Conservation (phyloP, 2,888 invertebrate genomes). For the Hydriomena furcata region DNA sequence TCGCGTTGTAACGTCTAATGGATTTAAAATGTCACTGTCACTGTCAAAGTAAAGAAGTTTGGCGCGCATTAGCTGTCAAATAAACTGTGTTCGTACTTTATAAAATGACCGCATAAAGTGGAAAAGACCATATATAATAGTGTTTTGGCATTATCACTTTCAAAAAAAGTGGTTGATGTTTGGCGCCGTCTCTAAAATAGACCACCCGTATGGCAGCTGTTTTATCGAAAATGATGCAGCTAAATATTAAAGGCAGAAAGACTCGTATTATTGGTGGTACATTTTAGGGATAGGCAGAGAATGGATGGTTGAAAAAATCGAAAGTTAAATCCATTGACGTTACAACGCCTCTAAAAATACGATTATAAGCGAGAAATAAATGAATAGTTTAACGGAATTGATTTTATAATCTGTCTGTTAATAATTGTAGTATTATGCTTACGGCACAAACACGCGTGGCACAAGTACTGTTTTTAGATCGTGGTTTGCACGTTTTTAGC, state of each 20-base stretch:
- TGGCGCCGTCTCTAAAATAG: too few species aligned
- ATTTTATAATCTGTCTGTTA: constrained; percentile 49
- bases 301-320: too few species aligned
- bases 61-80: neutral
- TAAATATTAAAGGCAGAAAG: too few species aligned
- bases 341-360: constrained; percentile 20
- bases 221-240: neutral
- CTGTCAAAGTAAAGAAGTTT: neutral
- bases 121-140: too few species aligned
- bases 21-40: constrained; percentile 17
- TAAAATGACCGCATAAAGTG: neutral
- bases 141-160: too few species aligned
- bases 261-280: too few species aligned
- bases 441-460: constrained; percentile 58
- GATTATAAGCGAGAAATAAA: constrained; percentile 29
- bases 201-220: neutral
- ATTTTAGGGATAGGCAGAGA: too few species aligned
- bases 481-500: constrained; percentile 24
- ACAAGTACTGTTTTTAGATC: constrained; percentile 43
- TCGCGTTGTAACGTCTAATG: constrained; percentile 18
- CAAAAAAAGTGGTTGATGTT: too few species aligned
- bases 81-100: too few species aligned
- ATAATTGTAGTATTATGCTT: constrained; percentile 50
- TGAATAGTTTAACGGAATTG: constrained; percentile 51
- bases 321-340: constrained; percentile 9